Percentiles rank a stretch among this genome's conserved stretches.
phyloP scores from a whole-genome alignment of 2,113 vertebrate species.

The Bos javanicus region DNA sequence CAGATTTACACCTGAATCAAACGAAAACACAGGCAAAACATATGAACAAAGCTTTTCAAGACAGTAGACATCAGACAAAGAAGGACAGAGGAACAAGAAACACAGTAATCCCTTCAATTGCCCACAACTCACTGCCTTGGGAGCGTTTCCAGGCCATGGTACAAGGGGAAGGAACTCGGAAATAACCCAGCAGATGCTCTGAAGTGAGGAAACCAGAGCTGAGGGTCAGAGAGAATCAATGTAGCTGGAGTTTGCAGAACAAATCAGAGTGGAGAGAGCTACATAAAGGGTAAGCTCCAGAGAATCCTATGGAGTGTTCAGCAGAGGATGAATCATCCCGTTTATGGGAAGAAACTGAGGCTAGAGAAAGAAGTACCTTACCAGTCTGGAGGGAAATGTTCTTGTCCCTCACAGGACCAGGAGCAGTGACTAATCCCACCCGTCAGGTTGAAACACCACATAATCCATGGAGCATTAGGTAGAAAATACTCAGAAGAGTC shows the following conservation, averaged over 20 bases:
- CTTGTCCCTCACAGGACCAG: background rate
- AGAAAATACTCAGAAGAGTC: background rate
- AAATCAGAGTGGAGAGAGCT: background rate
- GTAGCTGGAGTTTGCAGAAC: background rate
- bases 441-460: background rate
- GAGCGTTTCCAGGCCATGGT: background rate
- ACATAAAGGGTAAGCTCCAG: background rate
- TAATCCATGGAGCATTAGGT: background rate
- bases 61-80: background rate
- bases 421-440: background rate
- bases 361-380: background rate
- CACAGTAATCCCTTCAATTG: background rate
- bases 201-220: background rate
- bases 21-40: background rate
- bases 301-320: background rate
- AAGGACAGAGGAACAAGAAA: background rate
- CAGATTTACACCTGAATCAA: background rate
- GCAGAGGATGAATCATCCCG: background rate
- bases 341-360: background rate
- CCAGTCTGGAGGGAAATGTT: background rate
- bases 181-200: background rate
- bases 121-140: background rate
- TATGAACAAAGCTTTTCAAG: background rate
- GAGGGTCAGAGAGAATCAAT: background rate
- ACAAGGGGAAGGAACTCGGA: background rate